phyloP scores from a whole-genome alignment of 2,797 vertebrate species.

The Falco peregrinus region DNA sequence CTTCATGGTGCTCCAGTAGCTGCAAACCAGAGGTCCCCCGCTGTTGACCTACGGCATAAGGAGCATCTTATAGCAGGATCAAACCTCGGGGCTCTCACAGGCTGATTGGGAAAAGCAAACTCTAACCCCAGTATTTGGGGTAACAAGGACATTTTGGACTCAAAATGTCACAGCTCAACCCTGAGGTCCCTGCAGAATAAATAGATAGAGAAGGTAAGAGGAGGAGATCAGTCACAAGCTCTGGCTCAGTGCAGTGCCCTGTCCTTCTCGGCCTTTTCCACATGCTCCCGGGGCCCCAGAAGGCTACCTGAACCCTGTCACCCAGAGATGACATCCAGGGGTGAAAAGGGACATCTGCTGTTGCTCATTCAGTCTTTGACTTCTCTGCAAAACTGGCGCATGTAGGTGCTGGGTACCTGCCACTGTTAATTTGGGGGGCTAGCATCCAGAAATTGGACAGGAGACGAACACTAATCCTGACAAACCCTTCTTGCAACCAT shows the following conservation, averaged over 20 bases:
- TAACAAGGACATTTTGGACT: background rate
- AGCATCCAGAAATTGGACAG: background rate
- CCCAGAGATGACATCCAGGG: background rate
- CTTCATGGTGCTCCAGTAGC: background rate
- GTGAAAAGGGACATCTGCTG: background rate
- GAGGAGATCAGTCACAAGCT: background rate
- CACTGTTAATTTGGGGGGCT: background rate
- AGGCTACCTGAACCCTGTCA: background rate
- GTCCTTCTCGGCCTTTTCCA: background rate
- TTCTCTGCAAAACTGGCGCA: background rate
- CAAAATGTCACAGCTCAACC: background rate
- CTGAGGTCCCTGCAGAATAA: background rate
- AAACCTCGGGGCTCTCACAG: background rate
- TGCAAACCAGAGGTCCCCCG: constrained; percentile 69
- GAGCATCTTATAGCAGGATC: background rate
- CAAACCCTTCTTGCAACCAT: background rate
- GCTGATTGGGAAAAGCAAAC: background rate
- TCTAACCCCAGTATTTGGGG: background rate
- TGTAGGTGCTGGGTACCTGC: background rate
- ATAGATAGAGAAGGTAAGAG: background rate
- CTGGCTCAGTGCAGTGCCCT: background rate
- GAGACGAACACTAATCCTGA: background rate
- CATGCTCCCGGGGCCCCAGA: rapidly evolving
- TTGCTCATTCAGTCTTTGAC: background rate
- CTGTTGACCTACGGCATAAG: constrained; percentile 61